Evolutionary conservation across 2,888 invertebrate genomes (phyloP), one percentile per base, ranked within the genome.

Genomic region (Drosophila hamatofila): DNA sequence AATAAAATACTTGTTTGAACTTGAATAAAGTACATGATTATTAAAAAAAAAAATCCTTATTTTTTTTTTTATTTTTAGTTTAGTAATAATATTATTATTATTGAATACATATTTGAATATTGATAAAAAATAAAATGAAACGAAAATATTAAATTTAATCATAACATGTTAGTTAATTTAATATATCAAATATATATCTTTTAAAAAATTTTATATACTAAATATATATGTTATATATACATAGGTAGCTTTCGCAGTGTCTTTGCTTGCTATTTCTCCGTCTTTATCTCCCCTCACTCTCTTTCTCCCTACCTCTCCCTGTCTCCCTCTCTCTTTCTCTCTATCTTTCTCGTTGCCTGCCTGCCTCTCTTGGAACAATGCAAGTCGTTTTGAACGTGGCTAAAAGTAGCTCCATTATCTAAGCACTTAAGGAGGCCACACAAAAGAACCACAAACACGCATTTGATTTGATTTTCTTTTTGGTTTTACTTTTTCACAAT

Each of bases 401-500:
- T 21, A 5, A 55, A 55, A 30, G n/a, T 49, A 39, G n/a, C 27
- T 18, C 18, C 39, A 41, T 41, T 41, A 41, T 41, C 27, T 42
- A 30, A 61, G 55, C 61, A 52, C 23, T 11, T n/a, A 23, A 23
- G 56, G 64, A 76, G 70, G 64, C 77, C 71, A 44, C 12, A 75
- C 61, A 57, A 60, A 41, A 27, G 8, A 76, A 75, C 77, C 77
- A 60, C 77, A 75, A 75, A 75, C 11, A 75, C 14, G 42, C 42
- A 64, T 30, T 59, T 68, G 21, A 76, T 49, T 72, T 57, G 56
- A 70, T 56, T 62, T 69, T 51, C 76, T 63, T 74, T 70, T 70
- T 42, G 23, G 49, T 42, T 68, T 54, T 21, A 39, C 33, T 30
- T 48, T 48, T 48, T 48, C 48, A 48, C 48, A 48, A 48, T 48